Evolutionary conservation across 2,113 vertebrate species (phyloP).

Genomic region (Brevimyrus niger): DNA sequence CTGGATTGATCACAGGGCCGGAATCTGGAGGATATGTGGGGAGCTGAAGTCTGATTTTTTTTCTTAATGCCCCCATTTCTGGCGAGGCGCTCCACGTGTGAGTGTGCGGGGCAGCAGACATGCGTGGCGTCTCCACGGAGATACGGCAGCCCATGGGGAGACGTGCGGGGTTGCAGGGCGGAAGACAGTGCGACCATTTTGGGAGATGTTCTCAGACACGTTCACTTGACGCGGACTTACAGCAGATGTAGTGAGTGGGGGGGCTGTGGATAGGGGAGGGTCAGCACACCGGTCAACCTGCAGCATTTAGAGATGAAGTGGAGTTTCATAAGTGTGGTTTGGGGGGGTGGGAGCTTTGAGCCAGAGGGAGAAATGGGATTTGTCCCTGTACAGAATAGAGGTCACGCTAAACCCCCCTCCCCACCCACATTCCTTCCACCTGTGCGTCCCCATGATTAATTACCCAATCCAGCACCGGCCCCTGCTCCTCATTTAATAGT

Average conservation of each 20-base stretch:
- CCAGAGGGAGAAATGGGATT: conserved; percentile 3
- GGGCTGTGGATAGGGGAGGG: conserved; percentile 9
- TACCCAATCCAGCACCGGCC: conserved; percentile 25
- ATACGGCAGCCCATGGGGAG: not conserved
- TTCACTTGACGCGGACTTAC: not conserved
- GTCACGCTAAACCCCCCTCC: not conserved
- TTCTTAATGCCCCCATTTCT: not conserved
- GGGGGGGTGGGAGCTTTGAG: not conserved
- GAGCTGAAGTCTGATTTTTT: not conserved
- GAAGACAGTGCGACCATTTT: not conserved
- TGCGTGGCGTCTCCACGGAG: not conserved
- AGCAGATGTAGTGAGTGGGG: not conserved
- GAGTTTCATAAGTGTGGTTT: not conserved
- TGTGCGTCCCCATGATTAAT: conserved; percentile 34
- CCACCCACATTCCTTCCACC: not conserved
- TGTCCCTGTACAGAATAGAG: conserved; percentile 10
- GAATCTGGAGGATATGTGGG: not conserved
- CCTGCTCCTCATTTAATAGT: conserved; percentile 36
- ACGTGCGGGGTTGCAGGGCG: not conserved
- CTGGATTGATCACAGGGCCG: not conserved
- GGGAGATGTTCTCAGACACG: not conserved
- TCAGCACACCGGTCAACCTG: not conserved
- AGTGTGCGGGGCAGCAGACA: not conserved
- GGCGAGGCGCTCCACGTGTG: not conserved
- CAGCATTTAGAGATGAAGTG: conserved; percentile 15